Evolutionary conservation across 2,797 vertebrate species (phyloP).

Genomic region (Prionace glauca): DNA sequence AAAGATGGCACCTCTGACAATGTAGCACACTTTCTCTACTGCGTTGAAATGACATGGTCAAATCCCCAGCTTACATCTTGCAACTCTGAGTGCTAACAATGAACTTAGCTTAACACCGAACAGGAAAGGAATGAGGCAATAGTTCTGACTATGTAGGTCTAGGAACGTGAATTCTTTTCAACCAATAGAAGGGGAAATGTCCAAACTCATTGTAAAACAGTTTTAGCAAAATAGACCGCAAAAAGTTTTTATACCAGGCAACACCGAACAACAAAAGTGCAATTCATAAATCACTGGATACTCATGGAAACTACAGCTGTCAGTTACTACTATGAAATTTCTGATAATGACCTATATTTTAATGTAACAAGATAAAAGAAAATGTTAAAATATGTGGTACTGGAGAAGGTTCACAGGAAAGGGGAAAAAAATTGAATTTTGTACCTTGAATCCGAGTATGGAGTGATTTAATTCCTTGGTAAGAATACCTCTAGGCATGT

Average conservation of each 20-base stretch:
- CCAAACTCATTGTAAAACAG: neutral
- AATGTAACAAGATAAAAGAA: conserved; percentile 7
- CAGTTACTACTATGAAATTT: neutral
- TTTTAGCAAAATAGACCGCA: neutral
- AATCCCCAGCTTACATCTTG: neutral
- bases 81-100: neutral
- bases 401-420: neutral
- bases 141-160: neutral
- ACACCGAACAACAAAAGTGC: neutral
- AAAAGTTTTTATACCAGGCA: neutral
- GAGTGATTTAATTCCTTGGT: neutral
- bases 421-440: neutral
- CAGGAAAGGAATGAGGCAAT: neutral
- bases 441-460: neutral
- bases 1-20: neutral
- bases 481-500: neutral
- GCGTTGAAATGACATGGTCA: neutral
- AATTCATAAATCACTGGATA: neutral
- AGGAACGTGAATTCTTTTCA: neutral
- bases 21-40: neutral
- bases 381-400: neutral
- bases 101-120: neutral
- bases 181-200: neutral
- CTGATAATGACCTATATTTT: neutral
- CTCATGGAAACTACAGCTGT: neutral